A percentile compares a stretch with the other conserved stretches of the same genome.
Conservation (phyloP, 2,888 invertebrate species). For the Rosalia funebris region DNA sequence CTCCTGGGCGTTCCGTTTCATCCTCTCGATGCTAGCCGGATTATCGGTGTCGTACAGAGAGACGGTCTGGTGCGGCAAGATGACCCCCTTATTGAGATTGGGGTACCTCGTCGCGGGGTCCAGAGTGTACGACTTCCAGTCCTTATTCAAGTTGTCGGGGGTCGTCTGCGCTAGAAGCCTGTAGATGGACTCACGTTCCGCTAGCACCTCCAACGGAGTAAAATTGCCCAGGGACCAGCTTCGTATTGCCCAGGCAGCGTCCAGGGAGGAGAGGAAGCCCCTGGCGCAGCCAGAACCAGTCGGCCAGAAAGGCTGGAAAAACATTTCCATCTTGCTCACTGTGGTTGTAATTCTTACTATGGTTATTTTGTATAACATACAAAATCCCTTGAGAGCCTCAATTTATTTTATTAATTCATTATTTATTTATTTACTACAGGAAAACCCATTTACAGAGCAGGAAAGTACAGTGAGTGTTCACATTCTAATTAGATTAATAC, state of each 20-base stretch:
- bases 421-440: too few relatives aligned
- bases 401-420: too few relatives aligned
- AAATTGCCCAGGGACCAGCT: conserved; percentile 77
- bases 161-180: conserved; percentile 87
- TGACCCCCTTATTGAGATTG: conserved; percentile 80
- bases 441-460: too few relatives aligned
- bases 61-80: conserved; percentile 80
- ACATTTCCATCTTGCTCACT: not conserved
- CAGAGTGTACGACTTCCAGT: conserved; percentile 85
- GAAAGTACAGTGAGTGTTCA: too few relatives aligned
- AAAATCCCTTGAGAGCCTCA: too few relatives aligned
- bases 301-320: conserved; percentile 91
- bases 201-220: conserved; percentile 86
- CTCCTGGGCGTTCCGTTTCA: conserved; percentile 57
- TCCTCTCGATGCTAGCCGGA: conserved; percentile 69
- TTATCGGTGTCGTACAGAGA: conserved; percentile 79
- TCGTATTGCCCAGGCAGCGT: conserved; percentile 95
- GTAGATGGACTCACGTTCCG: conserved; percentile 95
- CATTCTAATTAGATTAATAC: too few relatives aligned
- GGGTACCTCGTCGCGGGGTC: conserved; percentile 90
- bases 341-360: not conserved
- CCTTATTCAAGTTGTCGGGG: conserved; percentile 93
- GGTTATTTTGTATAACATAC: not conserved
- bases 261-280: conserved; percentile 94
- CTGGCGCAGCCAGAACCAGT: conserved; percentile 98